A percentile compares a stretch with the other conserved stretches of the same genome.
Conservation (phyloP, 2,888 invertebrate species). For the Nomada hirtipes region DNA sequence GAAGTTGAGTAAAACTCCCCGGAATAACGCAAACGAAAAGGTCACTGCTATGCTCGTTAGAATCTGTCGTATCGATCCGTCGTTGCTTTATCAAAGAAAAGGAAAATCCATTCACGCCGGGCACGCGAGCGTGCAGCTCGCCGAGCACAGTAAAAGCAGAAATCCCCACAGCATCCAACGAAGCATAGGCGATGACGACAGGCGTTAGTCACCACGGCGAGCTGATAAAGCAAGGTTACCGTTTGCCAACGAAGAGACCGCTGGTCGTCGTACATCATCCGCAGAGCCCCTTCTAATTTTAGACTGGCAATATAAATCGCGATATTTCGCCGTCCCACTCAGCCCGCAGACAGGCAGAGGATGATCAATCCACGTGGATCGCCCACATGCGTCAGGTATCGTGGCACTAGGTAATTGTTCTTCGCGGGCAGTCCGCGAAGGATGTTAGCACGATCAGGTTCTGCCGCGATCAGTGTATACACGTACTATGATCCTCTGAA, state of each 20-base stretch:
- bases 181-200: not conserved
- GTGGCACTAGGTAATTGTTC: slow-evolving; percentile 65
- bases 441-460: slow-evolving; percentile 54
- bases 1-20: not conserved
- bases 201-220: slow-evolving; percentile 12
- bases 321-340: slow-evolving; percentile 13
- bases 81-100: too few species aligned
- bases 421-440: slow-evolving; percentile 57
- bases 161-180: not conserved
- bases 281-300: slow-evolving; percentile 19
- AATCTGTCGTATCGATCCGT: too few species aligned
- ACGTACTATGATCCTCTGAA: not conserved
- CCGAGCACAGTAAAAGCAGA: not conserved
- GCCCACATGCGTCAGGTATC: slow-evolving; percentile 68
- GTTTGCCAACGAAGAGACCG: slow-evolving; percentile 27
- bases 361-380: slow-evolving; percentile 68
- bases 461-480: slow-evolving; percentile 2
- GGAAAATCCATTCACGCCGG: too few species aligned
- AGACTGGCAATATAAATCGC: slow-evolving; percentile 17
- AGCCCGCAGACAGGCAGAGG: slow-evolving; percentile 2
- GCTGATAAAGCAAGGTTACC: slow-evolving; percentile 11
- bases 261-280: not conserved
- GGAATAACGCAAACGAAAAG: not conserved
- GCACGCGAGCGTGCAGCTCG: not conserved
- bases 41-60: too few species aligned